Evolutionary conservation across 2,888 invertebrate species (phyloP).

Genomic region (Volucella inflata): DNA sequence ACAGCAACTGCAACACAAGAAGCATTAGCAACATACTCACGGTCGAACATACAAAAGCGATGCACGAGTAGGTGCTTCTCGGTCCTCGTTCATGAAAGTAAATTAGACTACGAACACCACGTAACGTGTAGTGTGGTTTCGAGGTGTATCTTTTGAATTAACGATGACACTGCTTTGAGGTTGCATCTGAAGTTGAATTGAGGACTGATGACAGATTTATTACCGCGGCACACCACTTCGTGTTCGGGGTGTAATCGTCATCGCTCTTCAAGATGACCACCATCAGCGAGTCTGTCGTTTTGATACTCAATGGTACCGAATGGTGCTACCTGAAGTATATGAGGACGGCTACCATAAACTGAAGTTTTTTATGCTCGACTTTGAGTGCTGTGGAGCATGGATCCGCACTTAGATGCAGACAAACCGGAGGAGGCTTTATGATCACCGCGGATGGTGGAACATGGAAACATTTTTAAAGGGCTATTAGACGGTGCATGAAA

Average conservation of each 20-base stretch:
- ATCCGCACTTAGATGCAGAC: constrained; percentile 60
- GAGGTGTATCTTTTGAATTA: background rate
- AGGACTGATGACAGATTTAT: constrained; percentile 59
- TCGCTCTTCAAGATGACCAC: constrained; percentile 14
- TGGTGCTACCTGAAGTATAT: constrained; percentile 30
- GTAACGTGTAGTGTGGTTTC: background rate
- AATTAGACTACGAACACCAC: constrained; percentile 41
- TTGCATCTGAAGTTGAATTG: constrained; percentile 31
- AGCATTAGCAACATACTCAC: constrained; percentile 33
- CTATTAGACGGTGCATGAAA: constrained; percentile 62
- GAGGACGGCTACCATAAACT: constrained; percentile 42
- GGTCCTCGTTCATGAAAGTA: constrained; percentile 16
- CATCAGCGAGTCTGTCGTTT: background rate
- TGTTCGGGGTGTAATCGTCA: constrained; percentile 37
- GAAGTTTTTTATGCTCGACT: constrained; percentile 52
- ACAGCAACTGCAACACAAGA: background rate
- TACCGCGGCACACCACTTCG: constrained; percentile 3
- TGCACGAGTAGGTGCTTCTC: constrained; percentile 20
- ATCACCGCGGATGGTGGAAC: constrained; percentile 41
- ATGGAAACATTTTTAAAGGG: constrained; percentile 64
- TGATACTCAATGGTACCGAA: background rate
- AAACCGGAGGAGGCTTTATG: constrained; percentile 27
- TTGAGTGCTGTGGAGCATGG: constrained; percentile 68
- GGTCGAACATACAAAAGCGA: constrained; percentile 8
- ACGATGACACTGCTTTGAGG: constrained; percentile 11